These are phyloP conservation scores for Notiomystis cincta DNA, from an alignment of 2,113 vertebrate genomes.

Conservation along the genomic window DNA sequence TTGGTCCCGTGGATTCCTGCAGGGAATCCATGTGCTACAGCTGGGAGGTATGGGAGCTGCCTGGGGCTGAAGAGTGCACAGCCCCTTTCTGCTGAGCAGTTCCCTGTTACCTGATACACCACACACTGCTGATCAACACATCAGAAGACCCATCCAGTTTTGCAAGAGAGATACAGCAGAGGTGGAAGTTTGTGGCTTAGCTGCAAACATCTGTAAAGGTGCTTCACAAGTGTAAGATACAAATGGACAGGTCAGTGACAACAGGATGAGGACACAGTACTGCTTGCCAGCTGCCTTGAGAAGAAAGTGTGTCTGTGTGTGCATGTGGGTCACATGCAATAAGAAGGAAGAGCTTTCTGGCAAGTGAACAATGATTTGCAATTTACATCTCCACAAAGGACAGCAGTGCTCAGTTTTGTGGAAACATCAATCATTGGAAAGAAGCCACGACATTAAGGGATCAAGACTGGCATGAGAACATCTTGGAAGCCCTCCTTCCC, in stretches of 20 bases:
- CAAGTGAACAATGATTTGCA: not conserved
- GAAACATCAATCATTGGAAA: not conserved
- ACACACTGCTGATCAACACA: not conserved
- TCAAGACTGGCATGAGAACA: accelerated
- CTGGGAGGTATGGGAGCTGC: not conserved
- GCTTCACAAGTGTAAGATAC: not conserved
- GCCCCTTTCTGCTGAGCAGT: not conserved
- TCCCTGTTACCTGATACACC: not conserved
- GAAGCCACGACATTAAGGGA: not conserved
- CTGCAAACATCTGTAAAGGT: not conserved
- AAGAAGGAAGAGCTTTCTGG: not conserved
- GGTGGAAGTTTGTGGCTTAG: not conserved
- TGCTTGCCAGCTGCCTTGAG: not conserved
- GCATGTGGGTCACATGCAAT: not conserved
- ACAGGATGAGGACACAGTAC: accelerated
- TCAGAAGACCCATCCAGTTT: not conserved
- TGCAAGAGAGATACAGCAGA: not conserved
- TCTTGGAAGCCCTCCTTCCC: accelerated
- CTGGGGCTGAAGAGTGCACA: accelerated
- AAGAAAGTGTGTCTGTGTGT: not conserved
- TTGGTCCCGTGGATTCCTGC: not conserved
- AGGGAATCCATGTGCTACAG: not conserved
- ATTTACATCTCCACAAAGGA: not conserved
- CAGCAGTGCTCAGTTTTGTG: not conserved
- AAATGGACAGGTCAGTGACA: not conserved